phyloP scores from a whole-genome alignment of 2,888 invertebrate species.

The Autographa gamma region DNA sequence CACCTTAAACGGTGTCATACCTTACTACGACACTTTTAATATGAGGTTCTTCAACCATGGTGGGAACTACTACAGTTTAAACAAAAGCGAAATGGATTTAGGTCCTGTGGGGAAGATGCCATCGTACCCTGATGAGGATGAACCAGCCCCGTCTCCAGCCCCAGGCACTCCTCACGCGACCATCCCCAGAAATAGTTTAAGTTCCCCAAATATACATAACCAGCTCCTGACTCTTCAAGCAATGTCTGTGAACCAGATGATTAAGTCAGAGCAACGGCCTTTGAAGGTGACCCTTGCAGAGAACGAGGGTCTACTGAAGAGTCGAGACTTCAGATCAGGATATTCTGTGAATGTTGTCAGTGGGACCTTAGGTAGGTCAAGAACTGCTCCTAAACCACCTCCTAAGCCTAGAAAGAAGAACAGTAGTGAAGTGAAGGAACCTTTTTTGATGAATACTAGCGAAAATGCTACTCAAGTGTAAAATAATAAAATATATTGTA shows the following conservation, averaged over 20 bases:
- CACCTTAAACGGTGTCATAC: slow-evolving; percentile 85
- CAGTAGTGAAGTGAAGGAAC: slow-evolving; percentile 90
- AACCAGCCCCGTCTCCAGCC: slow-evolving; percentile 86
- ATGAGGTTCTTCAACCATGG: slow-evolving; percentile 95
- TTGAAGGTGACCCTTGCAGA: slow-evolving; percentile 79
- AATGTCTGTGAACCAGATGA: slow-evolving; percentile 72
- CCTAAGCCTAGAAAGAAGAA: slow-evolving; percentile 93
- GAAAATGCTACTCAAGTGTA: slow-evolving; percentile 96
- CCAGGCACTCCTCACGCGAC: slow-evolving; percentile 86
- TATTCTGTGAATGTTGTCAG: slow-evolving; percentile 78
- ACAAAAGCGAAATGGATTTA: slow-evolving; percentile 91
- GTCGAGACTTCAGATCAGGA: slow-evolving; percentile 72
- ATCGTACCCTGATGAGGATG: slow-evolving; percentile 85
- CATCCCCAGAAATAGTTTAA: slow-evolving; percentile 83
- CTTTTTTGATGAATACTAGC: slow-evolving; percentile 94
- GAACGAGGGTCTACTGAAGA: slow-evolving; percentile 74
- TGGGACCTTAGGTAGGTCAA: slow-evolving; percentile 75
- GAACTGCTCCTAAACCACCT: slow-evolving; percentile 93
- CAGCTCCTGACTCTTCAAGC: slow-evolving; percentile 83
- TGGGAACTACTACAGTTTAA: slow-evolving; percentile 92
- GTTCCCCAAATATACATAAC: slow-evolving; percentile 88
- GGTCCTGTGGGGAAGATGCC: slow-evolving; percentile 87
- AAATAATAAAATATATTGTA: slow-evolving; percentile 50
- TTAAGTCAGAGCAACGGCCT: slow-evolving; percentile 76
- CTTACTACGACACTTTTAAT: slow-evolving; percentile 94